Evolutionary conservation across 2,113 vertebrate genomes (phyloP), one percentile per base, ranked within the genome.

Genomic region (Eulacestoma nigropectus): DNA sequence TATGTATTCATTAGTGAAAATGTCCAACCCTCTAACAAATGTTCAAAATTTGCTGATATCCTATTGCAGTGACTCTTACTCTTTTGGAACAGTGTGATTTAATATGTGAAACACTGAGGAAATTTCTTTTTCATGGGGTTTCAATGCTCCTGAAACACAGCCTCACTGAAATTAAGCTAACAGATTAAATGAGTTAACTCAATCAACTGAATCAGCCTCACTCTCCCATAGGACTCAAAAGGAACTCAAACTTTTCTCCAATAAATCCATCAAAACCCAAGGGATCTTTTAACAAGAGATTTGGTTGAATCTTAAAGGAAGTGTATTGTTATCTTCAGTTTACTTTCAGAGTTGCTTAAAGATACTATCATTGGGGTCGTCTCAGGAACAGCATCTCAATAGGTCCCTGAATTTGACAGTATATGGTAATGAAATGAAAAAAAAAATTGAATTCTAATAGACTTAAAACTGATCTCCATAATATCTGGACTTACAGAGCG

Each of bases 161-260:
- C 20, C 15, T 69, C 2, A 2, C 27, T 79, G 53, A 91, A 87
- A 91, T 87, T 64, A 89, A 79, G 19, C 47, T 67, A 75, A 78
- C 60, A 56, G 65, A 91, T 93, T 82, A 87, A 96, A 81, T n/a
- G 68, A 91, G 22, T 57, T 93, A 82, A 91, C 64, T 87, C 59
- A 74, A 53, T 89, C 78, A 83, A 52, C 53, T 87, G 68, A 95
- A 95, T 44, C 47, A 95, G 25, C 13, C 5, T 55, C 65, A 64
- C 11, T 73, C 29, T 85, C 84, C 78, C 74, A 69, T 1, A 82
- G 37, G 69, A 72, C 57, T 82, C 80, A 42, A 90, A 78, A 87
- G 15, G 46, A 85, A 50, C 6, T 7, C 30, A 72, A 7, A 65
- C 22, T 63, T 87, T 76, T 41, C 26, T 69, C 41, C 33, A 37